phyloP scores from a whole-genome alignment of 53 echinoderm and acorn worm genomes.

The Paracentrotus lividus region DNA sequence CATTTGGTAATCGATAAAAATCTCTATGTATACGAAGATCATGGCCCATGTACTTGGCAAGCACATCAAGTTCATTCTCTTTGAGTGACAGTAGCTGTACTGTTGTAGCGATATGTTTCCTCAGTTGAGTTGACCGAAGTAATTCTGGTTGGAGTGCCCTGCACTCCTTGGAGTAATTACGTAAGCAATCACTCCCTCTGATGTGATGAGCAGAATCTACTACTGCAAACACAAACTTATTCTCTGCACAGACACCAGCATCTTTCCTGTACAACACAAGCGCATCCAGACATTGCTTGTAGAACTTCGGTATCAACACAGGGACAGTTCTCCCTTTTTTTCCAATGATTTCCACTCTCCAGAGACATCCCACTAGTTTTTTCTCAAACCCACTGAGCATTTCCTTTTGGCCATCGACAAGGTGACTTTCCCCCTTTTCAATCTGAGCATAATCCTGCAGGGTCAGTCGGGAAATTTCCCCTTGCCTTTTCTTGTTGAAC shows the following conservation, averaged over 20 bases:
- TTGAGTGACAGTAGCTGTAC: constrained; percentile 68
- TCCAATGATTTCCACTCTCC: constrained; percentile 74
- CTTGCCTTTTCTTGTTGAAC: neutral
- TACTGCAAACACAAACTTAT: constrained; percentile 53
- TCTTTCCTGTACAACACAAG: constrained; percentile 21
- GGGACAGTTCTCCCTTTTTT: constrained; percentile 78
- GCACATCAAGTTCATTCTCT: constrained; percentile 77
- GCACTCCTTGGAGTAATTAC: constrained; percentile 59
- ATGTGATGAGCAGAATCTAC: constrained; percentile 40
- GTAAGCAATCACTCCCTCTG: constrained; percentile 67
- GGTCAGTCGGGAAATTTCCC: neutral
- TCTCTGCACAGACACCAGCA: constrained; percentile 44
- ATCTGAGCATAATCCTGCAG: neutral
- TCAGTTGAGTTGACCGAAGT: constrained; percentile 68
- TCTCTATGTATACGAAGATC: constrained; percentile 71
- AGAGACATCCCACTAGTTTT: neutral
- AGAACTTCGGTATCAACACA: constrained; percentile 55
- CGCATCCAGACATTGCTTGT: constrained; percentile 31
- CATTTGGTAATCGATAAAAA: constrained; percentile 72
- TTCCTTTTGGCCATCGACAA: neutral
- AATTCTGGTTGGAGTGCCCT: constrained; percentile 71
- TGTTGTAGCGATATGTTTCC: constrained; percentile 78
- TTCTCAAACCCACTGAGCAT: neutral
- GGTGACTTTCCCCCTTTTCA: neutral
- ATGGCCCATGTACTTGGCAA: constrained; percentile 74